A percentile compares a stretch with the other conserved stretches of the same genome.
These are phyloP conservation scores for Telmatherina bonti DNA, from an alignment of 2,797 vertebrate species.

Conservation along the genomic window DNA sequence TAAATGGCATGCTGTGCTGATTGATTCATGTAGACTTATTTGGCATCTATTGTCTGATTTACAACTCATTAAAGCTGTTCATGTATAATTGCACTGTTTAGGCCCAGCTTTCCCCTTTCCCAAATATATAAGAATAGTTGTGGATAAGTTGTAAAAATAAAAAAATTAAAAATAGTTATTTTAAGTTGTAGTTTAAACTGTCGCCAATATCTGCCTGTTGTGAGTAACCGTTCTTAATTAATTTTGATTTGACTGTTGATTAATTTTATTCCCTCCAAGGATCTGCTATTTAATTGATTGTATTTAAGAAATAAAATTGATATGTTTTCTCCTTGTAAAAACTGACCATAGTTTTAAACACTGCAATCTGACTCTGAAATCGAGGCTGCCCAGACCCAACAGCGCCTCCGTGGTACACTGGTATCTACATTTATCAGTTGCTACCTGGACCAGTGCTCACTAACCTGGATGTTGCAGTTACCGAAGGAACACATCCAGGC, in stretches of 20 bases:
- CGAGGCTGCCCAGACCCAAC: too few relatives aligned
- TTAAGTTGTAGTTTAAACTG: neutral
- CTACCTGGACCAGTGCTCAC: neutral
- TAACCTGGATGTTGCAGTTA: neutral
- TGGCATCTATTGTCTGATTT: too few relatives aligned
- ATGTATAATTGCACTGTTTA: too few relatives aligned
- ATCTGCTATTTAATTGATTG: neutral
- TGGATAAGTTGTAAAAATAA: too few relatives aligned
- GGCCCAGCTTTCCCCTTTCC: too few relatives aligned
- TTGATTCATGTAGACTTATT: constrained; percentile 2
- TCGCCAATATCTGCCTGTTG: neutral
- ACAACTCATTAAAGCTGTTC: neutral
- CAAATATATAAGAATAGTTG: too few relatives aligned
- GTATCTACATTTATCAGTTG: neutral
- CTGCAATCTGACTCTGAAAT: too few relatives aligned
- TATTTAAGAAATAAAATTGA: neutral
- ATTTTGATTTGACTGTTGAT: neutral
- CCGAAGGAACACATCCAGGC: neutral
- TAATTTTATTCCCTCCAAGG: too few relatives aligned
- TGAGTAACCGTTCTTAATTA: neutral
- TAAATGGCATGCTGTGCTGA: neutral
- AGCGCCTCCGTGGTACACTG: too few relatives aligned
- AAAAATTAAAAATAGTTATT: too few relatives aligned
- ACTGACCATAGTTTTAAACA: too few relatives aligned
- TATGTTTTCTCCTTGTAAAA: neutral